Percentiles rank a stretch among this genome's conserved stretches.
phyloP scores from a whole-genome alignment of 2,888 invertebrate species.

The Eulithis prunata region DNA sequence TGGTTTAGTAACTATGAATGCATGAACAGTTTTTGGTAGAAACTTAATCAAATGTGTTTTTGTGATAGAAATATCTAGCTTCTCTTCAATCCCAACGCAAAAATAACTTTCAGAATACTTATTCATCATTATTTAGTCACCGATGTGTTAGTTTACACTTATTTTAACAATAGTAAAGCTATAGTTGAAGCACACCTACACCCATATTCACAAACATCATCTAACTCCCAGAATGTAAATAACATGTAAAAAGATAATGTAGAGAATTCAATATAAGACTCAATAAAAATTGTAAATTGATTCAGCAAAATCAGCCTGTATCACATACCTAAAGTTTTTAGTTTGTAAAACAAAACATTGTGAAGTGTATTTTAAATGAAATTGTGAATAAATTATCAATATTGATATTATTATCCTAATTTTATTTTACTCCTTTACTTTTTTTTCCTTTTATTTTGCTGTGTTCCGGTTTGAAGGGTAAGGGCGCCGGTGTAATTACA shows the following conservation, averaged over 20 bases:
- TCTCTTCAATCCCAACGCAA: slow-evolving; percentile 1
- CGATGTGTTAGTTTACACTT: slow-evolving; percentile 18
- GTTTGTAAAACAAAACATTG: slow-evolving; percentile 81
- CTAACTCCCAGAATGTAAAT: slow-evolving; percentile 69
- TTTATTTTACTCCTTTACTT: slow-evolving; percentile 44
- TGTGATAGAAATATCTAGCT: not conserved
- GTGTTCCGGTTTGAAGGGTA: too few species aligned
- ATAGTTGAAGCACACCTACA: slow-evolving; percentile 27
- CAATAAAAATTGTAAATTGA: slow-evolving; percentile 74
- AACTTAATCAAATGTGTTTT: not conserved
- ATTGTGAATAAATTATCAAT: slow-evolving; percentile 85
- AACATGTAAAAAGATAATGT: slow-evolving; percentile 75
- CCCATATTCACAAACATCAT: slow-evolving; percentile 58
- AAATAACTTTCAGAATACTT: not conserved
- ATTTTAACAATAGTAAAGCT: slow-evolving; percentile 9
- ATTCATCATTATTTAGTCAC: slow-evolving; percentile 19
- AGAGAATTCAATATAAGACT: slow-evolving; percentile 63
- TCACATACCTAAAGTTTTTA: slow-evolving; percentile 82
- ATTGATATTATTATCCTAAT: slow-evolving; percentile 75
- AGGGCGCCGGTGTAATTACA: too few species aligned
- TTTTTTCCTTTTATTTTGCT: too few species aligned
- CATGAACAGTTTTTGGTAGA: not conserved
- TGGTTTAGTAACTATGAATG: too few species aligned
- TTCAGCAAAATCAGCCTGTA: slow-evolving; percentile 74
- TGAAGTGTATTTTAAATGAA: slow-evolving; percentile 85